Evolutionary conservation across 2,888 invertebrate species (phyloP), one percentile per base, ranked within the genome.

Genomic region (Drosophila flavopinicola): DNA sequence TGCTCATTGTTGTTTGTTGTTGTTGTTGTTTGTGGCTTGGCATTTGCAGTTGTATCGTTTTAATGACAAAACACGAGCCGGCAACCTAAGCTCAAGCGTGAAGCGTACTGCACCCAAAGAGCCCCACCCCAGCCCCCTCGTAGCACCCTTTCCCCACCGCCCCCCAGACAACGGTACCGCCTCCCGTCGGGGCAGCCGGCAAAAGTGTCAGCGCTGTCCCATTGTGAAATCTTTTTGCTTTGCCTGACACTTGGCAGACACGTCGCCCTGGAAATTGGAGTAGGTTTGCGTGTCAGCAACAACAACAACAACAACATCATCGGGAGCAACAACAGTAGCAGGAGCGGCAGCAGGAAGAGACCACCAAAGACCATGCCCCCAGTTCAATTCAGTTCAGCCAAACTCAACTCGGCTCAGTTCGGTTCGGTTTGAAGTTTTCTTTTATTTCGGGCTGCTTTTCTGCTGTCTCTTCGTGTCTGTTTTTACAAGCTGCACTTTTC

Each of bases 251-350:
- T 69, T 54, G 67, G 52, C 60, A 68, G 76, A 66, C 75, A 69
- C 67, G 45, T 64, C 56, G 39, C 39, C 54, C 68, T 69, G 72
- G 79, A 84, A 79, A 79, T 80, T 67, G 78, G 85, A 79, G 79
- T 84, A 79, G 84, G 84, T 75, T 79, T 80, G 79, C 79, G 84
- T 79, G 79, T 77, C 79, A 77, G 72, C 63, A 60, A 44, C 69
- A 33, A 37, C 37, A 37, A 37, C n/a, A 4, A 6, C 6, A 35
- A 35, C n/a, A n/a, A n/a, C n/a, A n/a, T n/a, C n/a, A n/a, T n/a
- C 6, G 15, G 15, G 9, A 60, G 49, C 68, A 41, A 23, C 15
- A 37, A 37, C 15, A 37, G 6, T 6, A 32, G 9, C 66, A 59
- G 60, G 24, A 52, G 42, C 60, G 6, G 29, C 15, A 32, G 13